Evolutionary conservation across 1,140 invertebrate species (phyloP).

Genomic region (Philotrypesis tridentata): DNA sequence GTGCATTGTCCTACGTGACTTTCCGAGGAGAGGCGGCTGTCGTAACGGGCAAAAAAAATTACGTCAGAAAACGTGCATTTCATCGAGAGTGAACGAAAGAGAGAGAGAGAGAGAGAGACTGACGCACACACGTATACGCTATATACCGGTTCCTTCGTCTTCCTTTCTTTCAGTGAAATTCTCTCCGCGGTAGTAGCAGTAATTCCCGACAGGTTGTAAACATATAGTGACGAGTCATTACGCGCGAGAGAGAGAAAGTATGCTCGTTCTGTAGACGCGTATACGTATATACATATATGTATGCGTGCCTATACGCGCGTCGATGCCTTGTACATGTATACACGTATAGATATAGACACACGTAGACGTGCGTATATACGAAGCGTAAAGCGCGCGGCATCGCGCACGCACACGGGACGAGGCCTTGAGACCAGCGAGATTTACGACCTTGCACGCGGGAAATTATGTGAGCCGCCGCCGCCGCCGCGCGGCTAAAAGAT

Average conservation of each 20-base stretch:
- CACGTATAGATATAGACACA: no score
- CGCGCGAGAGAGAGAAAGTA: constrained; percentile 57
- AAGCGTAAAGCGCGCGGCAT: no score
- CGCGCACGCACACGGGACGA: no score
- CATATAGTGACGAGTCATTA: constrained; percentile 46
- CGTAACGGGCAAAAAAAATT: constrained; percentile 59
- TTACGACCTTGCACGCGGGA: constrained; percentile 24
- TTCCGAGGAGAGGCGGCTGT: constrained; percentile 42
- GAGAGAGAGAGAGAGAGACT: no score
- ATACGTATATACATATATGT: neutral
- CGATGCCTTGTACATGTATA: no score
- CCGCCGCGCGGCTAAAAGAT: no score
- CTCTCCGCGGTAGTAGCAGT: neutral
- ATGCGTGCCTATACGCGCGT: no score
- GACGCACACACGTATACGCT: neutral
- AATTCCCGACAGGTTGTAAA: constrained; percentile 47
- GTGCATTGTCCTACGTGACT: constrained; percentile 22
- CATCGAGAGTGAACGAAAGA: no score
- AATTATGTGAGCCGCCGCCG: neutral
- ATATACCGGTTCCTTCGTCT: neutral
- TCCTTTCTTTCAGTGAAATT: constrained; percentile 58
- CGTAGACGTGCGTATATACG: no score
- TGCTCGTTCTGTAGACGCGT: neutral
- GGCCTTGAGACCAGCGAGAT: constrained; percentile 18
- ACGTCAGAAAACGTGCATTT: constrained; percentile 53